These are phyloP conservation scores for Aricia agestis DNA, from an alignment of 1,140 invertebrate species.

Conservation along the genomic window DNA sequence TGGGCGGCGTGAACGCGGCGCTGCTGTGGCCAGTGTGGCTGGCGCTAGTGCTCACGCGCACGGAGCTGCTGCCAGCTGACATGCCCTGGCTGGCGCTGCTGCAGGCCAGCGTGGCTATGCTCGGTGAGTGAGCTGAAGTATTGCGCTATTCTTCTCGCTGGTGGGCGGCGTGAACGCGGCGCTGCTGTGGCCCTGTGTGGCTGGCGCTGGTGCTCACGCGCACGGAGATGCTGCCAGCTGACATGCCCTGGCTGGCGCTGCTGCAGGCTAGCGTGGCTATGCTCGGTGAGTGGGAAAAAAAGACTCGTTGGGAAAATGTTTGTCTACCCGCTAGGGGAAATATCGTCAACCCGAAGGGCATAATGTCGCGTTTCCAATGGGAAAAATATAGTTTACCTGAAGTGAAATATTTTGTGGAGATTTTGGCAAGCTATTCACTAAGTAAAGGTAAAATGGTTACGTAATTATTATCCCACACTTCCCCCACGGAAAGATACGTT, in stretches of 20 bases:
- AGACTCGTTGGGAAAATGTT: no score
- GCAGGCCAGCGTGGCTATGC: slow-evolving; percentile 84
- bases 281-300: slow-evolving; percentile 85
- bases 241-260: slow-evolving; percentile 88
- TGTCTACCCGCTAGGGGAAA: no score
- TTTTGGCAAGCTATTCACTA: no score
- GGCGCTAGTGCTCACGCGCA: slow-evolving; percentile 88
- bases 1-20: slow-evolving; percentile 89
- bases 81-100: slow-evolving; percentile 89
- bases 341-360: no score
- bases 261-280: slow-evolving; percentile 86
- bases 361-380: no score
- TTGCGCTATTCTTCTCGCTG: slow-evolving; percentile 90
- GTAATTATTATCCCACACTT: no score
- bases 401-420: no score
- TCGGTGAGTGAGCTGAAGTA: slow-evolving; percentile 78
- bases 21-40: slow-evolving; percentile 92
- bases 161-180: slow-evolving; percentile 90
- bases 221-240: slow-evolving; percentile 85
- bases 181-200: slow-evolving; percentile 91
- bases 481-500: no score
- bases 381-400: no score
- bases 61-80: slow-evolving; percentile 85
- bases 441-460: no score
- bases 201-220: slow-evolving; percentile 90